Evolutionary conservation across 2,113 vertebrate species (phyloP).

Genomic region (Callithrix jacchus): DNA sequence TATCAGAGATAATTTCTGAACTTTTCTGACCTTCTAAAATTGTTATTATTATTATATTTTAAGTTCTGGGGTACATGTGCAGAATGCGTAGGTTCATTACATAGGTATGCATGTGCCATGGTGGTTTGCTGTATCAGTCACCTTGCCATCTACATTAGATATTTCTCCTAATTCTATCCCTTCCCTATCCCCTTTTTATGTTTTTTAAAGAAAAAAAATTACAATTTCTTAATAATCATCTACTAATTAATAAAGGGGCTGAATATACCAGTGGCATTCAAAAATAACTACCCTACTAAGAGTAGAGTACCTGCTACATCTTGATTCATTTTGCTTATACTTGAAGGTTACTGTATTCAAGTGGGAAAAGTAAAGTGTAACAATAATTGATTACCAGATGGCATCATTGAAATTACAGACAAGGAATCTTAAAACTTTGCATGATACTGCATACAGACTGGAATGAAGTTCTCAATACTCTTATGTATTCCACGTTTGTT

Average conservation of each 20-base stretch:
- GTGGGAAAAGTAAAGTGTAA: background rate
- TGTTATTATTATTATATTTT: too few species aligned
- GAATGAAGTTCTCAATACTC: background rate
- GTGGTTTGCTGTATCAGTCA: too few species aligned
- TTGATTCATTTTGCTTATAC: background rate
- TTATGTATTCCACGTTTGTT: background rate
- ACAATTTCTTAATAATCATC: background rate
- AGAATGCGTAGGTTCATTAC: too few species aligned
- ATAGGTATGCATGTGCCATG: too few species aligned
- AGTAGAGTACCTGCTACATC: background rate
- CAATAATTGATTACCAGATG: background rate
- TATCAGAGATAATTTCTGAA: background rate
- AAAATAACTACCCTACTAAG: background rate
- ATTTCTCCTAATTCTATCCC: too few species aligned
- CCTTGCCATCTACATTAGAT: too few species aligned
- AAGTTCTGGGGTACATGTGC: too few species aligned
- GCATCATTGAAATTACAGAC: background rate
- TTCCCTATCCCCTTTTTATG: background rate
- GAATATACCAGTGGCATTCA: background rate
- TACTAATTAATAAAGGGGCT: background rate
- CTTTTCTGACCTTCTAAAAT: background rate
- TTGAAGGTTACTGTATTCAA: background rate
- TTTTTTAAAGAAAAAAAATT: conserved; percentile 4
- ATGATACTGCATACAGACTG: background rate
- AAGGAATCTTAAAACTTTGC: background rate